phyloP scores from a whole-genome alignment of 2,797 vertebrate genomes.

The Cossypha heuglini region DNA sequence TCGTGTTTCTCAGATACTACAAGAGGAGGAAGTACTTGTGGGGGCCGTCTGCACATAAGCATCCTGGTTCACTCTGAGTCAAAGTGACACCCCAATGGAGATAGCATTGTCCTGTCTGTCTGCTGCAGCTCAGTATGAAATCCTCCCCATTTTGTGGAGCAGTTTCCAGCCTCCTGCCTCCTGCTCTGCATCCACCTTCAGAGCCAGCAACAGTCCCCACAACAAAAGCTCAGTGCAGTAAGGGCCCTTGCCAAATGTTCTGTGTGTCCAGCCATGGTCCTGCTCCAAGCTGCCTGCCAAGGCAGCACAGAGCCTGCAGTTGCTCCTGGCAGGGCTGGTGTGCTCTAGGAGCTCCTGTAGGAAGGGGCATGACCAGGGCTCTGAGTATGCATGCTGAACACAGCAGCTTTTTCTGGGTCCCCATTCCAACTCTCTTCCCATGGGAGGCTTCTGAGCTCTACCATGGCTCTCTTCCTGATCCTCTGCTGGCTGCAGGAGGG shows the following conservation, averaged over 20 bases:
- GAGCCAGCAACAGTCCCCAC: not conserved
- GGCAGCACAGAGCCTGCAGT: not conserved
- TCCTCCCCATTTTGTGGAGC: not conserved
- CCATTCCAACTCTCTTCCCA: fast-evolving
- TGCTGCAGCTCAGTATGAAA: not conserved
- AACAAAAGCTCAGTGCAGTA: not conserved
- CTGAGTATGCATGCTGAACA: not conserved
- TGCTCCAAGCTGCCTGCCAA: not conserved
- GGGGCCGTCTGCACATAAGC: not conserved
- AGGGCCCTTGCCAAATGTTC: not conserved
- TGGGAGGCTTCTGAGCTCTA: not conserved
- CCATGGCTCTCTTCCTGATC: not conserved
- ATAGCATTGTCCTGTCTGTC: fast-evolving
- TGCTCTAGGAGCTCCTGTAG: not conserved
- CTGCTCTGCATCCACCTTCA: not conserved
- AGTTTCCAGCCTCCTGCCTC: not conserved
- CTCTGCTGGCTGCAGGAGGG: not conserved
- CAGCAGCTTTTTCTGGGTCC: not conserved
- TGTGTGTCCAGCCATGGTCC: too few species aligned
- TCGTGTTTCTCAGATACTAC: not conserved
- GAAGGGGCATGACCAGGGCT: not conserved
- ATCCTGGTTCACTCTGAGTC: not conserved
- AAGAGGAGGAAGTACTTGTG: not conserved
- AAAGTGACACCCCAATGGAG: fast-evolving
- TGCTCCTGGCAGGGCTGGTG: not conserved